Evolutionary conservation across 1,140 invertebrate genomes (phyloP), one percentile per base, ranked within the genome.

Genomic region (Solenopsis fugax): DNA sequence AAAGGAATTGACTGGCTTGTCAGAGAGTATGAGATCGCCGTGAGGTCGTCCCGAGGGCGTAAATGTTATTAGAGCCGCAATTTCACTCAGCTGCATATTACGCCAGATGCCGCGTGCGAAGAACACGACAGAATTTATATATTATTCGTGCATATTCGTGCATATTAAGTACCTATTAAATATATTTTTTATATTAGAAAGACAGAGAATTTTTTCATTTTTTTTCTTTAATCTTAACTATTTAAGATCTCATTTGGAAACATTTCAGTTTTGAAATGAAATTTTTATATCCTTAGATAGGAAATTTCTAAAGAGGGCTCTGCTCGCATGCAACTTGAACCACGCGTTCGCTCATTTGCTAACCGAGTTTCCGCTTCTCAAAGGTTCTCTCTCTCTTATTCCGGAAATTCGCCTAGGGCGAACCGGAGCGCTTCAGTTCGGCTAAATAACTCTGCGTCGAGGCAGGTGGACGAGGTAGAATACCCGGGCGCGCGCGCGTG

Each of bases 391-490:
- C 73, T 64, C 58, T 7, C 58, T 34, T 34, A 71, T 84, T 88
- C 90, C 89, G 90, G 87, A 90, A 91, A 90, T 87, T 90, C 56
- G 87, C 89, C 87, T 86, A 88, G 65, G 50, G 89, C 89, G 41
- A 88, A 69, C 21, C 71, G 72, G 72, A 77, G 81, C 67, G 85
- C 48, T 75, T 45, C 65, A 58, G 54, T 60, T 82, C 64, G 82
- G 75, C 81, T 88, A 82, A 91, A 90, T 90, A 90, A 90, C 89
- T 90, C 75, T 10, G 71, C 48, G 34, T 12, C 34, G 50, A 60
- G 88, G 78, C 86, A 86, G 87, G 90, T 91, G 90, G 56, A 89
- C 60, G 88, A 72, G 69, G n/a, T 60, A 12, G 69, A 69, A 81
- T 81, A 81, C 62, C 48, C 41, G 65, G 65, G 29, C 4, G 29